phyloP scores from a whole-genome alignment of 2,888 invertebrate species.

The Hipparchia semele region DNA sequence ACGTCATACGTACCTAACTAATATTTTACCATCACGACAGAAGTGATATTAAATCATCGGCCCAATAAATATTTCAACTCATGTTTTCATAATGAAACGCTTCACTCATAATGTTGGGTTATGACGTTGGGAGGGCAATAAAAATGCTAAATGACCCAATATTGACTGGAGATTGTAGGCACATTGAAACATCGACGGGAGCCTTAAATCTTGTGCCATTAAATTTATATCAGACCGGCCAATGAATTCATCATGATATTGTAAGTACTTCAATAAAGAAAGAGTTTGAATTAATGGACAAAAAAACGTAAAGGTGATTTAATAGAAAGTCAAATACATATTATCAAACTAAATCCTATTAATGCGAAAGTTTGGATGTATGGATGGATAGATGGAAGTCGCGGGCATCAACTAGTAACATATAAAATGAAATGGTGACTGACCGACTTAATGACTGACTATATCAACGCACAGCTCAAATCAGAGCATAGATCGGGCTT shows the following conservation, averaged over 20 bases:
- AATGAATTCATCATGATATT: conserved; percentile 5
- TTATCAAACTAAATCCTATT: too few species aligned
- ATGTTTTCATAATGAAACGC: conserved; percentile 68
- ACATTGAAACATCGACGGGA: background rate
- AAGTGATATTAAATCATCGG: conserved; percentile 58
- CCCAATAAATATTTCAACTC: conserved; percentile 69
- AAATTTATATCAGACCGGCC: background rate
- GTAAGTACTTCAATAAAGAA: background rate
- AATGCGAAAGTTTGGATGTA: too few species aligned
- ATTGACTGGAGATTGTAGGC: conserved; percentile 41
- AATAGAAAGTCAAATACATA: too few species aligned
- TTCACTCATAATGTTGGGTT: conserved; percentile 56
- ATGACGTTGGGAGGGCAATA: conserved; percentile 55
- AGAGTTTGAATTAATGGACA: too few species aligned
- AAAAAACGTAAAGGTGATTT: too few species aligned
- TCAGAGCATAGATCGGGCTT: background rate
- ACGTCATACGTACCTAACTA: conserved; percentile 15
- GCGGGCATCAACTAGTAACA: background rate
- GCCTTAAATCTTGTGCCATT: conserved; percentile 3
- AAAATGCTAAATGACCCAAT: conserved; percentile 60
- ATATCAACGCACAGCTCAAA: background rate
- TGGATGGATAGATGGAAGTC: too few species aligned
- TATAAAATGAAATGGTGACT: background rate
- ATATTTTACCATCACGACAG: conserved; percentile 1
- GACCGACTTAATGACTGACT: background rate